Evolutionary conservation across 2,888 invertebrate genomes (phyloP).

Genomic region (Zelleria hepariella): DNA sequence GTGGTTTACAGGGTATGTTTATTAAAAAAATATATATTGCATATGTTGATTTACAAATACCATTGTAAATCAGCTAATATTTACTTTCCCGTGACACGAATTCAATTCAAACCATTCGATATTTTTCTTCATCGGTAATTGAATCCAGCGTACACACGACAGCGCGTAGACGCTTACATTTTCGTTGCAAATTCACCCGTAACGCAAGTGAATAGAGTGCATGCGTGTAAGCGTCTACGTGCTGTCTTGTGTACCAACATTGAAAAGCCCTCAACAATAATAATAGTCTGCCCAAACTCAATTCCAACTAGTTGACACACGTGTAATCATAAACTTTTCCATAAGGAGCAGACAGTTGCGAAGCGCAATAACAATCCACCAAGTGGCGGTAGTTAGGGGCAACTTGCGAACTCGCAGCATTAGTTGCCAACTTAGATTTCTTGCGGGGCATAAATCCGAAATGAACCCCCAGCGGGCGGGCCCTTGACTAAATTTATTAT

Average conservation of each 20-base stretch:
- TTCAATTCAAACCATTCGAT: too few relatives aligned
- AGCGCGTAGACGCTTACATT: too few relatives aligned
- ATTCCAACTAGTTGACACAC: not conserved
- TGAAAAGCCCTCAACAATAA: not conserved
- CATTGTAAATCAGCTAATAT: too few relatives aligned
- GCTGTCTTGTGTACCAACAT: not conserved
- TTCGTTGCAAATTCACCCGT: too few relatives aligned
- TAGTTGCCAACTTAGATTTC: slow-evolving; percentile 1
- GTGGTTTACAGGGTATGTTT: too few relatives aligned
- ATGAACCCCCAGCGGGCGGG: slow-evolving; percentile 6
- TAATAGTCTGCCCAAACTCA: not conserved
- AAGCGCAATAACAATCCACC: not conserved
- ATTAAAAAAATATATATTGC: too few relatives aligned
- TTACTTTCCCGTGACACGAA: too few relatives aligned
- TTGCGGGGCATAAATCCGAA: slow-evolving; percentile 1
- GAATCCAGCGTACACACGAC: too few relatives aligned
- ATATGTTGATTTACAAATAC: too few relatives aligned
- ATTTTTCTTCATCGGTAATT: too few relatives aligned
- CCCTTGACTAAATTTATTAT: slow-evolving; percentile 39
- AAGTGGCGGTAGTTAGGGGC: not conserved
- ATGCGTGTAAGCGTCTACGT: too few relatives aligned
- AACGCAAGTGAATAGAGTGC: too few relatives aligned
- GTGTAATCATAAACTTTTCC: not conserved
- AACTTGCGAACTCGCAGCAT: not conserved
- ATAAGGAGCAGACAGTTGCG: not conserved